Base-by-base conservation (phyloP, 2,888 invertebrate species). In the Hecatera dysodea region DNA sequence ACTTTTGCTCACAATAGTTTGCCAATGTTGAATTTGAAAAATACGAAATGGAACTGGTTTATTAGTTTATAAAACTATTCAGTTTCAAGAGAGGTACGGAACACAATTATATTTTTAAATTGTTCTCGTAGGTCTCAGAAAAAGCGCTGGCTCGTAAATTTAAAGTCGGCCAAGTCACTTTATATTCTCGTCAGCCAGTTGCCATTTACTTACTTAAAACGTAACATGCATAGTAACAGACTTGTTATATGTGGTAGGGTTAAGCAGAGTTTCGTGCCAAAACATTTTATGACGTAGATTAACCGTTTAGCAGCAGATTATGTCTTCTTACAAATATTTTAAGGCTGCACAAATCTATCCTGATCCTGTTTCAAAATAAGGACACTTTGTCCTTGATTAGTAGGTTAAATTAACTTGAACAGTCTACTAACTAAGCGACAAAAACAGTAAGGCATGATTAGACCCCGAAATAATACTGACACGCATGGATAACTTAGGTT, bases 1-100 rank as follows among this genome's bases (percentile, higher is more conserved):
- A 63, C 33, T 46, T 78, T 57, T 15, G 27, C 5, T 29, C 39
- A 24, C 57, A 36, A 63, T 33, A 78, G 52, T 48, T 78, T 78
- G 33, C 63, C 73, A 53, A 72, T 59, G 33, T 42, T 48, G 59
- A 27, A 24, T 80, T 80, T 53, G n/a, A 57, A 76, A 72, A 78
- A 75, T 44, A 53, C 27, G 44, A 69, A 70, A 70, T 65, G 64
- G 44, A 57, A 65, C 61, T 64, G 29, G 77, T 70, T 70, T 70
- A 80, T 80, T 78, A 53, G 78, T 77, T 80, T 70, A 76, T 56
- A 46, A 70, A 76, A 76, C 62, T 62, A 77, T 80, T 81, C 27
- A 36, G 46, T 61, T 75, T 48, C 48, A 42, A 57, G 77, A 61
- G 60, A 60, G 75, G 64, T 64, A 50, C 57, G 56, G 52, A 76